phyloP scores from a whole-genome alignment of 2,113 vertebrate genomes.

The Osmerus eperlanus region DNA sequence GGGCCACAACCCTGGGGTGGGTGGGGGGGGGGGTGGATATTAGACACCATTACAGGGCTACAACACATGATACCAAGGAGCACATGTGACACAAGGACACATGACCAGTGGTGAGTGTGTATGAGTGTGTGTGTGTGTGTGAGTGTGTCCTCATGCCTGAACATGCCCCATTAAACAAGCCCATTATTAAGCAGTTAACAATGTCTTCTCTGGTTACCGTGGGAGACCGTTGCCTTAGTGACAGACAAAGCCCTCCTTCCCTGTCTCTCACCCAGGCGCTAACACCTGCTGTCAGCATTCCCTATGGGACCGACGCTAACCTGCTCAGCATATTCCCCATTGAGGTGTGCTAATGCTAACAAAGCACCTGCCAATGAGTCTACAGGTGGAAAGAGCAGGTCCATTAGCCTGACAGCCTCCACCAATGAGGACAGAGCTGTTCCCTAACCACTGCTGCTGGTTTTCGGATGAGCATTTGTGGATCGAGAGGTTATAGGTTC shows the following conservation, averaged over 20 bases:
- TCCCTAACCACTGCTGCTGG: neutral
- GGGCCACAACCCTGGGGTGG: slow-evolving; percentile 67
- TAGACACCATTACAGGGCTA: slow-evolving; percentile 5
- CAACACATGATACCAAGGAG: neutral
- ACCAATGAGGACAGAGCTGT: neutral
- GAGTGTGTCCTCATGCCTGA: neutral
- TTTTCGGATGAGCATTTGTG: slow-evolving; percentile 8
- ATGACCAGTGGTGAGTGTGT: too few relatives aligned
- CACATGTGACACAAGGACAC: neutral
- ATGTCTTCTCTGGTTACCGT: slow-evolving; percentile 23
- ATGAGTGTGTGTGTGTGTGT: too few relatives aligned
- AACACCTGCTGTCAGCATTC: neutral
- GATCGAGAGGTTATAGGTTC: neutral
- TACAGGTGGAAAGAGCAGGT: slow-evolving; percentile 16
- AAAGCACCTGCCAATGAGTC: slow-evolving; percentile 24
- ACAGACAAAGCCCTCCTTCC: neutral
- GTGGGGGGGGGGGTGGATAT: slow-evolving; percentile 13
- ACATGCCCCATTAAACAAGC: neutral
- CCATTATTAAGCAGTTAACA: slow-evolving; percentile 10
- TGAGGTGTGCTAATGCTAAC: slow-evolving; percentile 10
- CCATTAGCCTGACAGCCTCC: slow-evolving; percentile 5
- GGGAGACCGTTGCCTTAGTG: slow-evolving; percentile 16
- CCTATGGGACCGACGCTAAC: neutral
- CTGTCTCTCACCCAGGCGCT: too few relatives aligned
- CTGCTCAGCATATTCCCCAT: neutral